Conservation (phyloP, 1,140 invertebrate genomes). For the Euura saliciscinereae region DNA sequence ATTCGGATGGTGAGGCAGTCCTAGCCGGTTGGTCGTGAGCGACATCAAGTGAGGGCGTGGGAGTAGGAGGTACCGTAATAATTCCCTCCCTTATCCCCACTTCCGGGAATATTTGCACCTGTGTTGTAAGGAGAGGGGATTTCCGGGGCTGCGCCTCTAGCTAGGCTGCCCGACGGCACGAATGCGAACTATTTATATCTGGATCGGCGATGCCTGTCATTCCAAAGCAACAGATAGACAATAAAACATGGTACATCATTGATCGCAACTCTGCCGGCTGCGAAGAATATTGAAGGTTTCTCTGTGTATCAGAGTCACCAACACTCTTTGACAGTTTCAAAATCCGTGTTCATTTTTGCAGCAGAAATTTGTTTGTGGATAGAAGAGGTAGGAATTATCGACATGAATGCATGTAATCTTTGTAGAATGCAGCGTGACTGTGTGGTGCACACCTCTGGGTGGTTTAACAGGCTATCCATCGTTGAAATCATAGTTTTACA, state of each 20-base stretch:
- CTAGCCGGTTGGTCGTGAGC: not conserved
- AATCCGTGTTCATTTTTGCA: not conserved
- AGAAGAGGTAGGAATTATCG: not conserved
- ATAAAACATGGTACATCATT: not conserved
- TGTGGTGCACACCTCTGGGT: not conserved
- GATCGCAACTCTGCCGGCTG: not conserved
- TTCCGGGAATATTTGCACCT: slow-evolving; percentile 21
- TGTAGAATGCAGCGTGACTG: not conserved
- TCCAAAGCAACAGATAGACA: not conserved
- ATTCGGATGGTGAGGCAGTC: not conserved
- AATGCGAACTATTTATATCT: not conserved
- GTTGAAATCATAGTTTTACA: slow-evolving; percentile 24
- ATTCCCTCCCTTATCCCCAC: slow-evolving; percentile 38
- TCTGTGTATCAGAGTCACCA: not conserved
- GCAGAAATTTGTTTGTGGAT: not conserved
- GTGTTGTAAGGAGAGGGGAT: slow-evolving; percentile 19
- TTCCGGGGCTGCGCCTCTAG: slow-evolving; percentile 34
- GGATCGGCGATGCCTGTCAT: not conserved
- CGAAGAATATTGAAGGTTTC: not conserved
- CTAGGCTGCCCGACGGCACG: slow-evolving; percentile 21
- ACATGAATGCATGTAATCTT: not conserved
- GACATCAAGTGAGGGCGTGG: not conserved
- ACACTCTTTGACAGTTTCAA: not conserved
- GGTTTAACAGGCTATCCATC: slow-evolving; percentile 25
- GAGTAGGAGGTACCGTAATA: slow-evolving; percentile 13